A percentile compares a stretch with the other conserved stretches of the same genome.
phyloP scores from a whole-genome alignment of 2,888 invertebrate genomes.

The Plagiodera versicolora region DNA sequence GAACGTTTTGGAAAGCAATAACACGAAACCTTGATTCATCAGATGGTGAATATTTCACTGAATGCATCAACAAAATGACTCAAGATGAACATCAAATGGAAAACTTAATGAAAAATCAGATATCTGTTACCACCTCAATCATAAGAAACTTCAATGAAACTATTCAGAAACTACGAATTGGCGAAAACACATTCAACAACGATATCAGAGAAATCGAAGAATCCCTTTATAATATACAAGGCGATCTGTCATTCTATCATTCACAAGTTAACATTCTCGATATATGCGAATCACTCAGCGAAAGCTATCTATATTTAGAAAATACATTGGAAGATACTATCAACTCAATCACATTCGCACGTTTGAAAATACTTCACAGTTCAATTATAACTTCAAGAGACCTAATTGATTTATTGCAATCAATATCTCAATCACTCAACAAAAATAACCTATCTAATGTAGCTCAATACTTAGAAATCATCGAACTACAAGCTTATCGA shows the following conservation, averaged over 20 bases:
- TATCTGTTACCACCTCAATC: constrained; percentile 1
- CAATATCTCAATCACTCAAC: constrained; percentile 7
- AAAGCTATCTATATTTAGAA: background rate
- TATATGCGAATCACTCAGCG: constrained; percentile 6
- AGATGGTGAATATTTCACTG: background rate
- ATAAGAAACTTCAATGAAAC: constrained; percentile 15
- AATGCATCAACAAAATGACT: background rate
- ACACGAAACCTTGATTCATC: background rate
- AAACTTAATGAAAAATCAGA: too few relatives aligned
- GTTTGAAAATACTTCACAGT: background rate
- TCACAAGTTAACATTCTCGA: background rate
- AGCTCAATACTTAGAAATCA: constrained; percentile 5
- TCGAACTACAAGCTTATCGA: constrained; percentile 5
- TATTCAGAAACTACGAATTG: too few relatives aligned
- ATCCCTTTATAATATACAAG: too few relatives aligned
- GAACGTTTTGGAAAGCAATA: background rate
- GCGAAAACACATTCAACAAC: too few relatives aligned
- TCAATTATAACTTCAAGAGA: background rate
- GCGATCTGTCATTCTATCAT: background rate
- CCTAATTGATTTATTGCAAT: background rate
- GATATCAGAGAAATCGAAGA: too few relatives aligned
- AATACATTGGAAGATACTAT: background rate
- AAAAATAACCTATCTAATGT: constrained; percentile 3
- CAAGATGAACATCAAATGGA: constrained; percentile 11
- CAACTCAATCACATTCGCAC: constrained; percentile 8